Evolutionary conservation across 2,113 vertebrate species (phyloP), one percentile per base, ranked within the genome.

Genomic region (Rhinolophus sinicus): DNA sequence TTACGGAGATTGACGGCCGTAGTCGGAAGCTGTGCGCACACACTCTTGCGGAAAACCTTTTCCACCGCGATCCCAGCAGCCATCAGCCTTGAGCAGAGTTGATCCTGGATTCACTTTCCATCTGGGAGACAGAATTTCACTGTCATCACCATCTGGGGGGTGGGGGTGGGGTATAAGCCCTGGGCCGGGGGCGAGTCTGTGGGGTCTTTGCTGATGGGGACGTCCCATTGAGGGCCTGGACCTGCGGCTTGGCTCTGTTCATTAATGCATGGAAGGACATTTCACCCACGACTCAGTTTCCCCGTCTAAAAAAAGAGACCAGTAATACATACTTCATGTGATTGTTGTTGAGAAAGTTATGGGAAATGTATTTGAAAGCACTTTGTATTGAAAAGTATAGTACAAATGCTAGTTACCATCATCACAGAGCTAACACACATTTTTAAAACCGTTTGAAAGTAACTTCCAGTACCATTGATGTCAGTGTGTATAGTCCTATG

Each of bases 1-100:
- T 65, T 8, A 0, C 15, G 33, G 35, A 35, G 52, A 52, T 52
- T 9, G 15, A 7, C 50, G 10, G 47, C 19, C 0, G 1, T 13
- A 3, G 35, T 44, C 58, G 13, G 38, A 73, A 47, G 56, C 2
- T 9, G 1, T 0, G 40, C 12, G 28, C 0, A 5, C n/a, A 28
- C 22, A 2, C 16, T 19, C 11, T 1, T 72, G 10, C 9, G 13
- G 50, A 21, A 56, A 22, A 8, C 33, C 38, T 58, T n/a, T 52
- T n/a, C 40, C 35, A 16, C 28, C 2, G 54, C 56, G 76, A 6
- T 19, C 60, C 50, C 82, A 22, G n/a, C 22, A 33, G 22, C 50
- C 9, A 6, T 60, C 26, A 28, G 1, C 16, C 26, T 83, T 3
- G 65, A 18, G 26, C 12, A 44, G 52, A 26, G n/a, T 19, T 40